Percentiles rank a stretch among this genome's conserved stretches.
phyloP scores from a whole-genome alignment of 2,797 vertebrate genomes.

The Oreortyx pictus region DNA sequence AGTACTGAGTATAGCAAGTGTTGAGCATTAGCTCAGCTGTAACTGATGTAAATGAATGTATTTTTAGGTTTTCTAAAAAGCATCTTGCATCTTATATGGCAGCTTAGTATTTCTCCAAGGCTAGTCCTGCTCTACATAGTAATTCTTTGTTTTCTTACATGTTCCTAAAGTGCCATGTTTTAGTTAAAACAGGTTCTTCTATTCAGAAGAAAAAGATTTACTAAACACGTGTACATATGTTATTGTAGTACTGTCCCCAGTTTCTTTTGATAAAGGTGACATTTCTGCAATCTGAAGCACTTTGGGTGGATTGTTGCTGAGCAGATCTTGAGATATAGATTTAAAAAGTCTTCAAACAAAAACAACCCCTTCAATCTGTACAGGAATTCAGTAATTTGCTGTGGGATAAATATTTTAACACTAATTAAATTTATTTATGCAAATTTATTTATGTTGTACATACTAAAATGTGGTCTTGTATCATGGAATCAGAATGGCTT shows the following conservation, averaged over 20 bases:
- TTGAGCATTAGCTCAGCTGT: not conserved
- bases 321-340: not conserved
- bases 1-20: not conserved
- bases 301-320: slow-evolving; percentile 13
- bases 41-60: not conserved
- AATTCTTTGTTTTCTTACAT: not conserved
- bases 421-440: not conserved
- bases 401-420: not conserved
- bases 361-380: not conserved
- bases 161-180: not conserved
- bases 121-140: not conserved
- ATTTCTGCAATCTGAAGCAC: not conserved
- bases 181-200: not conserved
- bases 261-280: not conserved
- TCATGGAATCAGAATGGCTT: not conserved
- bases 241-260: not conserved
- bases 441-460: not conserved
- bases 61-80: not conserved
- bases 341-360: not conserved
- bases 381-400: not conserved
- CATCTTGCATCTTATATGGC: not conserved
- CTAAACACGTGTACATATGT: not conserved
- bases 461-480: not conserved
- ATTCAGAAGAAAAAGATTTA: not conserved
- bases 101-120: not conserved